These are phyloP conservation scores for Oegoconia quadripuncta DNA, from an alignment of 2,888 invertebrate species.

Conservation along the genomic window DNA sequence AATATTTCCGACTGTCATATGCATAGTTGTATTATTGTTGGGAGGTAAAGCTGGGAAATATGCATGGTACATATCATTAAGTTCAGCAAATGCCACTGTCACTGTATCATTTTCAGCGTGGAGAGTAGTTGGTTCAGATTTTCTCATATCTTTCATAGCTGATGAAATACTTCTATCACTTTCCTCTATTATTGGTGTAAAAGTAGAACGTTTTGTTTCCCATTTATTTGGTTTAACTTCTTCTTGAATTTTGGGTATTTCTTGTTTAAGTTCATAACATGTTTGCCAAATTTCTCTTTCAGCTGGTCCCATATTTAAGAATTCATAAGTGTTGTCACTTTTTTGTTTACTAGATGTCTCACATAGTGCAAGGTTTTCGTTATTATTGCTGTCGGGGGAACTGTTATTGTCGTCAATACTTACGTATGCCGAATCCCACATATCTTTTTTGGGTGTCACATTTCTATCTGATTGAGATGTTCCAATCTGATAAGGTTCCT, in stretches of 20 bases:
- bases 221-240: slow-evolving; percentile 42
- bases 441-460: slow-evolving; percentile 58
- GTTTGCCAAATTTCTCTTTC: slow-evolving; percentile 69
- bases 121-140: slow-evolving; percentile 26
- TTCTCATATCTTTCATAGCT: slow-evolving; percentile 40
- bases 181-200: slow-evolving; percentile 70
- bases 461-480: slow-evolving; percentile 31
- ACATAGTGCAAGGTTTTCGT: slow-evolving; percentile 41
- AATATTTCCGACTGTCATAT: slow-evolving; percentile 23
- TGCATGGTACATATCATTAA: slow-evolving; percentile 60
- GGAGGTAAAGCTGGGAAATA: slow-evolving; percentile 54
- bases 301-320: slow-evolving; percentile 65
- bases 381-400: slow-evolving; percentile 64
- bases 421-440: slow-evolving; percentile 76
- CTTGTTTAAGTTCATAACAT: slow-evolving; percentile 44
- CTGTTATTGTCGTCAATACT: slow-evolving; percentile 73
- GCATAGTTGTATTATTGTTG: slow-evolving; percentile 39
- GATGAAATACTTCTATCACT: slow-evolving; percentile 53
- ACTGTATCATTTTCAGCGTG: slow-evolving; percentile 54
- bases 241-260: slow-evolving; percentile 35
- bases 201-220: slow-evolving; percentile 50
- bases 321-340: slow-evolving; percentile 37
- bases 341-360: slow-evolving; percentile 46
- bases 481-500: slow-evolving; percentile 34
- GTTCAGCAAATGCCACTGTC: slow-evolving; percentile 68